phyloP scores from a whole-genome alignment of 2,797 vertebrate genomes.

The Sebastes goodei region DNA sequence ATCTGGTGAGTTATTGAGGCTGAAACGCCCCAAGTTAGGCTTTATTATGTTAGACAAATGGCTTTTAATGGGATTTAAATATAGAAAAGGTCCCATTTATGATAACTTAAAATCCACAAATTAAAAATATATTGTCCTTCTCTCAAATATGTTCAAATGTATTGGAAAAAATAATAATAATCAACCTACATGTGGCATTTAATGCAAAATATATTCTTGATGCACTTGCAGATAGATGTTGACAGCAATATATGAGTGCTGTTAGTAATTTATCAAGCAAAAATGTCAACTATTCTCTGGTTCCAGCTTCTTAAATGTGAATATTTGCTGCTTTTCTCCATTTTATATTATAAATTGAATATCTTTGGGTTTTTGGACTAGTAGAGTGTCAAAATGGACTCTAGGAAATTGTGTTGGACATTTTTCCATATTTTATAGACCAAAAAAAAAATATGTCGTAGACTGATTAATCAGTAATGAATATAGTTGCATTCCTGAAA shows the following conservation, averaged over 20 bases:
- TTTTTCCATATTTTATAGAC: background rate
- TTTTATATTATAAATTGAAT: no score
- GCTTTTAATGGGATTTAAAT: background rate
- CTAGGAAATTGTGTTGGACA: no score
- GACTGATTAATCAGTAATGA: background rate
- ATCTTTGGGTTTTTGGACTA: no score
- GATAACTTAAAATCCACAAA: background rate
- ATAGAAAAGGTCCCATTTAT: background rate
- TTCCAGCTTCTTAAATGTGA: no score
- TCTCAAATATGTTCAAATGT: background rate
- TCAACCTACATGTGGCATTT: background rate
- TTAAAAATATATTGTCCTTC: background rate
- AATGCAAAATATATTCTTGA: background rate
- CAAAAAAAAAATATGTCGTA: no score
- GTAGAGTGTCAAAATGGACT: no score
- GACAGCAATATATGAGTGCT: no score
- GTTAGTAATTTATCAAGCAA: background rate
- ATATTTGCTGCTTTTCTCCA: no score
- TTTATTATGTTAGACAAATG: background rate
- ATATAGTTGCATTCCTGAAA: background rate
- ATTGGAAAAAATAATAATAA: background rate
- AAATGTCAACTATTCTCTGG: background rate
- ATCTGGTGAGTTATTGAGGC: background rate
- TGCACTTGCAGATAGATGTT: background rate
- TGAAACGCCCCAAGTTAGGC: background rate